Evolutionary conservation across 2,113 vertebrate species (phyloP).

Genomic region (Anthoscopus minutus): DNA sequence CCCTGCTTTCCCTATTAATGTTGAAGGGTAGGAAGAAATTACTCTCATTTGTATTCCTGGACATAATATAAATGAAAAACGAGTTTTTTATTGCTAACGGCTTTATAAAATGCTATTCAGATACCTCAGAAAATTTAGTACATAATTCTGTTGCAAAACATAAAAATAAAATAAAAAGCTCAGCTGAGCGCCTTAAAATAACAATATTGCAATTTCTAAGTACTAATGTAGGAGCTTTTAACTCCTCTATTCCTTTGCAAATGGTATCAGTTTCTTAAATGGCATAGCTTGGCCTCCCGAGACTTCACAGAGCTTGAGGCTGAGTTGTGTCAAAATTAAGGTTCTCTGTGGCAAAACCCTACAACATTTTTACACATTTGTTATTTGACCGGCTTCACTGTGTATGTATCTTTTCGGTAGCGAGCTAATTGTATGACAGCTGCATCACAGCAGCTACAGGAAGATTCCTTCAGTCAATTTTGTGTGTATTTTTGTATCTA

Average conservation of each 20-base stretch:
- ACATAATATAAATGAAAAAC: slow-evolving; percentile 18
- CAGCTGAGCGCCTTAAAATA: neutral
- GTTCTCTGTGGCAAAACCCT: neutral
- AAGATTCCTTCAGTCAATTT: neutral
- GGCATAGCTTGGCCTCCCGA: neutral
- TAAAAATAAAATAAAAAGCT: neutral
- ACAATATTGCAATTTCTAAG: neutral
- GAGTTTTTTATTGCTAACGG: neutral
- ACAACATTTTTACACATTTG: neutral
- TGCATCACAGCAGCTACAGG: neutral
- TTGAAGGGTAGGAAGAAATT: slow-evolving; percentile 12
- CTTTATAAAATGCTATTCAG: slow-evolving; percentile 21
- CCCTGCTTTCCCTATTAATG: neutral
- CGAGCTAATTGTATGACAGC: neutral
- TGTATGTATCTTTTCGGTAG: neutral
- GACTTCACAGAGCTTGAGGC: neutral
- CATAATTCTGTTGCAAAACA: neutral
- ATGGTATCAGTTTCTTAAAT: neutral
- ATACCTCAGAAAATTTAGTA: neutral
- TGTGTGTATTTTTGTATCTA: neutral
- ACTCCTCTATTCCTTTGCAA: neutral
- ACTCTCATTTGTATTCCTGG: slow-evolving; percentile 27
- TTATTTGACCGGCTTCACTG: neutral
- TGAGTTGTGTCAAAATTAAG: neutral
- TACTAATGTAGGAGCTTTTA: neutral